phyloP scores from a whole-genome alignment of 2,797 vertebrate species.

The Rhinoraja longicauda region DNA sequence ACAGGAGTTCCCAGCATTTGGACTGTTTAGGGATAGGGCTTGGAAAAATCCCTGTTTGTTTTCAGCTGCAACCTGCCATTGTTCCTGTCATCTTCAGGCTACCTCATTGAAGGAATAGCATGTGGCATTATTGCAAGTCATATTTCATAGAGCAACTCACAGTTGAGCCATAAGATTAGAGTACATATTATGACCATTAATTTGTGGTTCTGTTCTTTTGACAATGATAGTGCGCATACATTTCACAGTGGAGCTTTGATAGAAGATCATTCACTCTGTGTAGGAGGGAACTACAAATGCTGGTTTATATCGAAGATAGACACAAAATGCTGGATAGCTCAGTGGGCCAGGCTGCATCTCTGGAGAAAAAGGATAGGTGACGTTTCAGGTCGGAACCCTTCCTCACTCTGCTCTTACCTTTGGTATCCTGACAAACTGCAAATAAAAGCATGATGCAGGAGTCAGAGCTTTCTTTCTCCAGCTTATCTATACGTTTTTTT shows the following conservation, averaged over 20 bases:
- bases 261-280: background rate
- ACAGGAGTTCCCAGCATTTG: no score
- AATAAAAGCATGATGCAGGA: background rate
- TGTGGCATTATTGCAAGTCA: background rate
- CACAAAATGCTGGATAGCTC: no score
- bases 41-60: background rate
- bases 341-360: background rate
- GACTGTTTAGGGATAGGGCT: no score
- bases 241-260: background rate
- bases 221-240: background rate
- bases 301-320: no score
- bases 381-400: background rate
- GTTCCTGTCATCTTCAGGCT: background rate
- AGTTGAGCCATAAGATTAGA: background rate
- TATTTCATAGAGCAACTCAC: background rate
- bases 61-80: background rate
- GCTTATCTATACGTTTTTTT: conserved; percentile 17
- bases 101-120: background rate
- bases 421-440: conserved; percentile 27
- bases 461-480: background rate
- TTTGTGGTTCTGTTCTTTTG: background rate
- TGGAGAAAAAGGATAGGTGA: background rate
- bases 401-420: background rate
- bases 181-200: no score
- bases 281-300: no score